Evolutionary conservation across 1,140 invertebrate species (phyloP).

Genomic region (Cydia splendana): DNA sequence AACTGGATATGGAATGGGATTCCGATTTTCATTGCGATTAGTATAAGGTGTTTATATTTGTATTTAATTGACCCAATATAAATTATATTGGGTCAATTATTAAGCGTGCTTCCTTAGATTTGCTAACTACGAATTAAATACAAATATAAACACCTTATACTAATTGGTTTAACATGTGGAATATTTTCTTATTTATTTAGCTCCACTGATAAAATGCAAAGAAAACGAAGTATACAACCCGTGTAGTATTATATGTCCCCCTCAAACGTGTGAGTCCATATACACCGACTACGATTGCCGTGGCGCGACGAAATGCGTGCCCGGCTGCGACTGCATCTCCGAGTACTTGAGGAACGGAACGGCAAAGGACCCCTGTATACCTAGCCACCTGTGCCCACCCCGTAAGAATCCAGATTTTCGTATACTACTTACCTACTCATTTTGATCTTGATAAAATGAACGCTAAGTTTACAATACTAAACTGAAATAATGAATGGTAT

Average conservation of each 20-base stretch:
- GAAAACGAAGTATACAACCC: slow-evolving; percentile 40
- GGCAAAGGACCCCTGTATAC: background rate
- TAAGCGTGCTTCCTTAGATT: background rate
- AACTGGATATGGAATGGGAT: too few relatives aligned
- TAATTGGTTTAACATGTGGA: background rate
- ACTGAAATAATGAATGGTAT: too few relatives aligned
- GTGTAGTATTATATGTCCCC: slow-evolving; percentile 41
- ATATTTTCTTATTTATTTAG: background rate
- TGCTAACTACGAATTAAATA: too few relatives aligned
- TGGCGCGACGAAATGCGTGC: slow-evolving; percentile 38
- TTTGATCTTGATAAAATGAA: too few relatives aligned
- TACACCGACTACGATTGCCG: slow-evolving; percentile 30
- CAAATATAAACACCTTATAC: too few relatives aligned
- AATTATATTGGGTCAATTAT: too few relatives aligned
- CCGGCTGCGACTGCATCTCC: slow-evolving; percentile 53
- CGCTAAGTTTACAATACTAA: too few relatives aligned
- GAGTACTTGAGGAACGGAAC: slow-evolving; percentile 49
- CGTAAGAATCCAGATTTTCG: background rate
- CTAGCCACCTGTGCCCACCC: background rate
- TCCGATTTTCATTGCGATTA: too few relatives aligned
- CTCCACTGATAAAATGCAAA: slow-evolving; percentile 6
- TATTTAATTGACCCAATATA: too few relatives aligned
- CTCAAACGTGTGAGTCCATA: slow-evolving; percentile 40
- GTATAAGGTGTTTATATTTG: too few relatives aligned
- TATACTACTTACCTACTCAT: too few relatives aligned